A percentile compares a stretch with the other conserved stretches of the same genome.
phyloP scores from a whole-genome alignment of 1,140 invertebrate genomes.

The Metaphire vulgaris region DNA sequence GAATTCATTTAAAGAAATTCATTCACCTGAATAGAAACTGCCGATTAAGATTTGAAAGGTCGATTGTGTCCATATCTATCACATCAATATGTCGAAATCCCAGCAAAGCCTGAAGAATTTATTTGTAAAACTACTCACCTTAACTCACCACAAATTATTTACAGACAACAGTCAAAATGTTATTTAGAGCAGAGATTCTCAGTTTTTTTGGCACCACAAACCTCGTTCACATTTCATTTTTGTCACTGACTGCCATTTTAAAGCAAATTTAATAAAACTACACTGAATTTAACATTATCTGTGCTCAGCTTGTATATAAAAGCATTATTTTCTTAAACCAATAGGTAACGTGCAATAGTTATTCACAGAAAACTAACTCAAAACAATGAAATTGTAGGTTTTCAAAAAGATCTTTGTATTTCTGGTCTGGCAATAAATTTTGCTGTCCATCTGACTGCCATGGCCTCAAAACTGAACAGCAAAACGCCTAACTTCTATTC shows the following conservation, averaged over 20 bases:
- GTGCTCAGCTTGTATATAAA: too few species aligned
- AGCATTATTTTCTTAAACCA: too few species aligned
- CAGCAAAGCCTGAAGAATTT: slow-evolving; percentile 64
- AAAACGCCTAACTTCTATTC: too few species aligned
- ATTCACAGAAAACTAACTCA: too few species aligned
- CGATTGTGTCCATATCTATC: slow-evolving; percentile 98
- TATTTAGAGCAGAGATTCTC: background rate
- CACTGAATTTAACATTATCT: background rate
- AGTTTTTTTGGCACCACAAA: background rate
- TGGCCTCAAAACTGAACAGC: too few species aligned
- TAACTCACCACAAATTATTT: background rate
- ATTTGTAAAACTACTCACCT: background rate
- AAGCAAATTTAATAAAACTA: background rate
- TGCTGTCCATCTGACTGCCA: too few species aligned
- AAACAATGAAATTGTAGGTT: too few species aligned
- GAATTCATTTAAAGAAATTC: background rate
- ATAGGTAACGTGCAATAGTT: too few species aligned
- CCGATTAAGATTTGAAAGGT: slow-evolving; percentile 93
- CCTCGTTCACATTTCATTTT: background rate
- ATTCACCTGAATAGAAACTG: slow-evolving; percentile 82
- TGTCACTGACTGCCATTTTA: background rate
- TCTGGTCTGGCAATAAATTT: too few species aligned
- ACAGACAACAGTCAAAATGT: background rate
- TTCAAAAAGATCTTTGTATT: too few species aligned
- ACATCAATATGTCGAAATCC: slow-evolving; percentile 89